Percentiles rank a stretch among this genome's conserved stretches.
Evolutionary conservation across 2,888 invertebrate species (phyloP).

Genomic region (Lathronympha strigana): DNA sequence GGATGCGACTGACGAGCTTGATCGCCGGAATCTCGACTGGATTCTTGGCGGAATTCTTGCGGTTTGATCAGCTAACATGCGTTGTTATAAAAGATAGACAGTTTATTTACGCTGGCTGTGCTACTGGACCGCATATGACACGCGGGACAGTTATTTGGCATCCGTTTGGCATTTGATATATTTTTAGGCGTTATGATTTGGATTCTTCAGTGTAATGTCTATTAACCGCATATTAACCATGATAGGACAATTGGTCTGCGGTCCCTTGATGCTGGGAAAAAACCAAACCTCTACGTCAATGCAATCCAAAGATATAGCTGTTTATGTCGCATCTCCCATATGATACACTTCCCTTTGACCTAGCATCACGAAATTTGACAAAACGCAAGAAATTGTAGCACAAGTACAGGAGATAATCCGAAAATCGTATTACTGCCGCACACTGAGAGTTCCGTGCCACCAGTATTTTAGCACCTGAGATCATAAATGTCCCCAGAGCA

Average conservation of each 20-base stretch:
- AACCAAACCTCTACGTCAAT: too few relatives aligned
- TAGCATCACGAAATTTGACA: too few relatives aligned
- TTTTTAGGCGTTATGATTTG: constrained; percentile 21
- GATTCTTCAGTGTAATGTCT: not conserved
- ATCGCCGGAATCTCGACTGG: constrained; percentile 9
- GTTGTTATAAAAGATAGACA: constrained; percentile 5
- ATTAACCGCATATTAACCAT: not conserved
- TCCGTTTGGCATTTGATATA: constrained; percentile 18
- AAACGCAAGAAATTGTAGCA: too few relatives aligned
- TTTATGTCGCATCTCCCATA: too few relatives aligned
- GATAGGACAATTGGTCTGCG: constrained; percentile 2
- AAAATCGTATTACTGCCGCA: too few relatives aligned
- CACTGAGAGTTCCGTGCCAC: too few relatives aligned
- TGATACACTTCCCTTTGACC: too few relatives aligned
- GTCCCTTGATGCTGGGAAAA: too few relatives aligned
- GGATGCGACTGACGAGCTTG: constrained; percentile 10
- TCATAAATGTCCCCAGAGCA: too few relatives aligned
- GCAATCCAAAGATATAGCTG: too few relatives aligned
- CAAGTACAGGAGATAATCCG: too few relatives aligned
- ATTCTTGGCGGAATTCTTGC: not conserved
- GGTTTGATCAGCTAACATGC: constrained; percentile 14
- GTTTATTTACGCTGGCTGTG: constrained; percentile 22
- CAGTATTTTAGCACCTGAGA: too few relatives aligned
- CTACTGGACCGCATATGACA: constrained; percentile 15
- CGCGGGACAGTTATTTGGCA: constrained; percentile 22